Conservation (phyloP, 2,888 invertebrate species). For the Coleophora flavipennella region DNA sequence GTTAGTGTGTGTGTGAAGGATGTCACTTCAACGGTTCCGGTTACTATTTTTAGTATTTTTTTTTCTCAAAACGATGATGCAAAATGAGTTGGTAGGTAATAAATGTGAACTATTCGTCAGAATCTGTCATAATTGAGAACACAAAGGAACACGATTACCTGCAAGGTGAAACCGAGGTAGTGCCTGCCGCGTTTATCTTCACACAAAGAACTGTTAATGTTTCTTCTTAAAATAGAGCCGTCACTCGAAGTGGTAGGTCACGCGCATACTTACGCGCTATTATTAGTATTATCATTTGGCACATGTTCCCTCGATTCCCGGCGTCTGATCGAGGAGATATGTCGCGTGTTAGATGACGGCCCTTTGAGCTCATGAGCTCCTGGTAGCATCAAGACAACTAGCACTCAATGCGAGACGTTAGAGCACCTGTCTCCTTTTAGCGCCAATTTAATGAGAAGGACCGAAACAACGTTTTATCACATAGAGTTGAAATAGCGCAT, state of each 20-base stretch:
- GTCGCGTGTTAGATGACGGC: conserved; percentile 27
- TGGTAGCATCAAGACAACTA: no score
- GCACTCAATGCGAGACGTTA: not conserved
- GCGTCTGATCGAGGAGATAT: conserved; percentile 33
- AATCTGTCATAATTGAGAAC: not conserved
- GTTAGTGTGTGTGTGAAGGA: no score
- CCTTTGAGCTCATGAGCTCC: no score
- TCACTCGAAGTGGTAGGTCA: conserved; percentile 53
- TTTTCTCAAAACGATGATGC: no score
- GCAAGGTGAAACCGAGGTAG: not conserved
- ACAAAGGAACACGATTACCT: not conserved
- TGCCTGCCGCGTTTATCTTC: conserved; percentile 39
- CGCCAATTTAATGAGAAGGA: no score
- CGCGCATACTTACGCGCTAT: conserved; percentile 56
- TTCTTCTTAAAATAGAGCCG: conserved; percentile 42
- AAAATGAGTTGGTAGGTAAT: no score
- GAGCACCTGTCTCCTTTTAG: not conserved
- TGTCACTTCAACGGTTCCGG: no score
- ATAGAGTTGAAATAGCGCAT: no score
- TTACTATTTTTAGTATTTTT: no score
- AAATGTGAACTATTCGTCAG: no score
- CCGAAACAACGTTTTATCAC: no score
- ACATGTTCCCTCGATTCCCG: conserved; percentile 41
- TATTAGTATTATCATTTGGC: conserved; percentile 65
- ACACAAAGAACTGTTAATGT: conserved; percentile 33